Evolutionary conservation across 2,888 invertebrate species (phyloP), one percentile per base, ranked within the genome.

Genomic region (Siphlonurus alternatus): DNA sequence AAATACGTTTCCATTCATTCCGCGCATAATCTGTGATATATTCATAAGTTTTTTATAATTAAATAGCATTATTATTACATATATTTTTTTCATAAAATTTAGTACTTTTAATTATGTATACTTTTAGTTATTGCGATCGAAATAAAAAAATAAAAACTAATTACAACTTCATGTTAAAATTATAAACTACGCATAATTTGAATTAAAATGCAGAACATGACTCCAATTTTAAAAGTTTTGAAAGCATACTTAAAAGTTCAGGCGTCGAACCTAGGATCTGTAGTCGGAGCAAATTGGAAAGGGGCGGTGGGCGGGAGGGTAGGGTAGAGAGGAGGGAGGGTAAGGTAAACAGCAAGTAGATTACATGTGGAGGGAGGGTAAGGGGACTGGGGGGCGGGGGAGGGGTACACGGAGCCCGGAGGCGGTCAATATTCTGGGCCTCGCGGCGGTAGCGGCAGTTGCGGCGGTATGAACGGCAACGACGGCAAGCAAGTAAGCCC

Each of bases 361-460:
- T 56, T 56, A 56, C 56, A 22, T 56, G 56, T 22, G 56, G 19
- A 22, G 19, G 19, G 56, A 56, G 56, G 56, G 22, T n/a, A n/a
- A 20, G 5, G n/a, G 56, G 56, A 20, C 5, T 10, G 19, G 56
- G n/a, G 19, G n/a, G n/a, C 7, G 56, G 56, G 56, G 19, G n/a
- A 56, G 56, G 56, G 56, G 56, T n/a, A 22, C 56, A 56, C 56
- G 19, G n/a, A 56, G 56, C 56, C 56, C 22, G 56, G 22, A 56
- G 56, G 56, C 56, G 56, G 56, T 56, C 56, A 56, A 56, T 56
- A 56, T 56, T 56, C 56, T 56, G 56, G 56, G 56, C n/a, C 56
- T 56, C 56, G 56, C 56, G 56, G 56, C 22, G n/a, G 5, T n/a
- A 56, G 56, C n/a, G 56, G 56, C 38, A 38, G 15, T 15, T 15